Evolutionary conservation across 2,797 vertebrate species (phyloP).

Genomic region (Acipenser oxyrinchus): DNA sequence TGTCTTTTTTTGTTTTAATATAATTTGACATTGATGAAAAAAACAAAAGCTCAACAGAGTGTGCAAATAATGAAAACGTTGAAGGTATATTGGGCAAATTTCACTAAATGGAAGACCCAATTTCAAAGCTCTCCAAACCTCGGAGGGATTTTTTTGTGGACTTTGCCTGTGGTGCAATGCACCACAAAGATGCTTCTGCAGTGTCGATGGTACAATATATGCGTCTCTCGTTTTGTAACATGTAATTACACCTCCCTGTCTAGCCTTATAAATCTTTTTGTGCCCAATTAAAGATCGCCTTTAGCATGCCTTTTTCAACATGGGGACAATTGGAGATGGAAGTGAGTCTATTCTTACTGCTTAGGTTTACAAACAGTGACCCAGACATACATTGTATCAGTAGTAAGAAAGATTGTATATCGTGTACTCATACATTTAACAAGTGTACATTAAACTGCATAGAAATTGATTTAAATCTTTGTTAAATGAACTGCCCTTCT

Average conservation of each 20-base stretch:
- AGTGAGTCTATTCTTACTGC: slow-evolving; percentile 15
- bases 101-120: slow-evolving; percentile 44
- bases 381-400: background rate
- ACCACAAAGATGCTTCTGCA: slow-evolving; percentile 43
- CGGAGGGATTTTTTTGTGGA: slow-evolving; percentile 23
- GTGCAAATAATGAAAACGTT: slow-evolving; percentile 35
- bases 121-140: slow-evolving; percentile 41
- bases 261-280: slow-evolving; percentile 55
- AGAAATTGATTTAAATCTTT: background rate
- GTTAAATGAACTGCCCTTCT: background rate
- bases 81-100: slow-evolving; percentile 39
- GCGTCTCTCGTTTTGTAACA: slow-evolving; percentile 30
- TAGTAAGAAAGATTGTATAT: background rate
- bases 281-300: slow-evolving; percentile 58
- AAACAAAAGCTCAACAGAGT: slow-evolving; percentile 29
- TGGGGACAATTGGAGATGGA: background rate
- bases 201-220: slow-evolving; percentile 32
- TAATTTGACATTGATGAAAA: slow-evolving; percentile 6
- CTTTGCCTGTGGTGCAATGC: slow-evolving; percentile 42
- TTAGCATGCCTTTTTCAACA: slow-evolving; percentile 38
- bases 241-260: slow-evolving; percentile 54
- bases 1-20: background rate
- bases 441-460: background rate
- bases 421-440: background rate
- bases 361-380: slow-evolving; percentile 9